Evolutionary conservation across 2,888 invertebrate genomes (phyloP).

Genomic region (Agrotis ipsilon): DNA sequence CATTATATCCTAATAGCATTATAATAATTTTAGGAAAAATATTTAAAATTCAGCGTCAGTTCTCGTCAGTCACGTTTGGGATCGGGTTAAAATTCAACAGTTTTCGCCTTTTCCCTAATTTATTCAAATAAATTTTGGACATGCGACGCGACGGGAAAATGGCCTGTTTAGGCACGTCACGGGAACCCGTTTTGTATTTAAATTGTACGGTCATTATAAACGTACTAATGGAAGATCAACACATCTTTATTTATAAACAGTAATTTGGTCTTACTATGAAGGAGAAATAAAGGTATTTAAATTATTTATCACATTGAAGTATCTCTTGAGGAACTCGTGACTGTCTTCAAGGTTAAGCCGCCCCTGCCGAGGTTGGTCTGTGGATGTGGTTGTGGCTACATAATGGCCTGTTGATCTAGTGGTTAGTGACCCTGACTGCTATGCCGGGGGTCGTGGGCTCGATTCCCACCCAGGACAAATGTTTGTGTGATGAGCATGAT

Average conservation of each 20-base stretch:
- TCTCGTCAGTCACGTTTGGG: slow-evolving; percentile 73
- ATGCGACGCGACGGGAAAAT: slow-evolving; percentile 80
- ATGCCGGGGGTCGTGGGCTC: too few species aligned
- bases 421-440: too few species aligned
- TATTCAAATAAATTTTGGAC: slow-evolving; percentile 88
- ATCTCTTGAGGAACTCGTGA: not conserved
- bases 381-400: too few species aligned
- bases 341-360: too few species aligned
- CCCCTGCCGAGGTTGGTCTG: too few species aligned
- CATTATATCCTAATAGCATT: slow-evolving; percentile 66
- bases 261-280: slow-evolving; percentile 33
- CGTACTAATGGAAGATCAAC: slow-evolving; percentile 61
- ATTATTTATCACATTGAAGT: slow-evolving; percentile 3
- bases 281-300: slow-evolving; percentile 11
- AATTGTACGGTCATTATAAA: slow-evolving; percentile 65
- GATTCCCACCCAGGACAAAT: too few species aligned
- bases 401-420: too few species aligned
- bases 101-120: slow-evolving; percentile 83
- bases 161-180: slow-evolving; percentile 75
- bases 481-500: too few species aligned
- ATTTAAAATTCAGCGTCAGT: slow-evolving; percentile 73
- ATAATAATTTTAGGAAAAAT: slow-evolving; percentile 69
- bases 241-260: slow-evolving; percentile 60
- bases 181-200: slow-evolving; percentile 65
- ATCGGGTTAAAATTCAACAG: slow-evolving; percentile 87